Evolutionary conservation across 2,113 vertebrate species (phyloP).

Genomic region (Pavo muticus): DNA sequence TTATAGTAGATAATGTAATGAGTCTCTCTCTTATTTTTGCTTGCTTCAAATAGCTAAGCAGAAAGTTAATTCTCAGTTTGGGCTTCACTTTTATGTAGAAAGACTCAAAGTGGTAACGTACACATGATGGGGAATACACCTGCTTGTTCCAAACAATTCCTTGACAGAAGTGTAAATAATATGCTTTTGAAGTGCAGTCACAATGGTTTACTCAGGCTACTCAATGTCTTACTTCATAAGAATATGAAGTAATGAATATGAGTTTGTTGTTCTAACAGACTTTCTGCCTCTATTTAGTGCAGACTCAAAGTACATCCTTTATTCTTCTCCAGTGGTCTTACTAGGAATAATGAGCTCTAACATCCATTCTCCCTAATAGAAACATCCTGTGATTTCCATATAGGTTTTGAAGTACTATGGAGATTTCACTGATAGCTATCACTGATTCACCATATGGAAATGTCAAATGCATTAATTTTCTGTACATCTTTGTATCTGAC

Average conservation of each 20-base stretch:
- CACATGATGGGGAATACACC: neutral
- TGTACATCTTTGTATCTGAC: neutral
- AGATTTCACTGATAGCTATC: conserved; percentile 42
- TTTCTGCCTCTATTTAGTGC: neutral
- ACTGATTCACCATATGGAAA: conserved; percentile 4
- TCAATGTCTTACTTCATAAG: neutral
- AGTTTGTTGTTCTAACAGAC: neutral
- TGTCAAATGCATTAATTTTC: neutral
- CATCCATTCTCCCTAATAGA: neutral
- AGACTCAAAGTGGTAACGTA: neutral
- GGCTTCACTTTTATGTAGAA: neutral
- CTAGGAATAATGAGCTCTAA: neutral
- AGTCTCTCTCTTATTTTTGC: neutral
- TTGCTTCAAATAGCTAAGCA: neutral
- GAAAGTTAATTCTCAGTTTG: neutral
- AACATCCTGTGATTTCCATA: neutral
- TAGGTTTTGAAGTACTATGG: conserved; percentile 27
- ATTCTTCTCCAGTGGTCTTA: neutral
- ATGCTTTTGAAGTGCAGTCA: neutral
- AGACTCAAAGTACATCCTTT: neutral
- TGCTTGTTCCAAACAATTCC: neutral
- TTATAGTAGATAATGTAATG: neutral
- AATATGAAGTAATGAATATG: neutral
- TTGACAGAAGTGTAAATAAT: neutral
- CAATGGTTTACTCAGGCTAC: neutral